phyloP scores from a whole-genome alignment of 2,888 invertebrate species.

The Polydrusus tereticollis region DNA sequence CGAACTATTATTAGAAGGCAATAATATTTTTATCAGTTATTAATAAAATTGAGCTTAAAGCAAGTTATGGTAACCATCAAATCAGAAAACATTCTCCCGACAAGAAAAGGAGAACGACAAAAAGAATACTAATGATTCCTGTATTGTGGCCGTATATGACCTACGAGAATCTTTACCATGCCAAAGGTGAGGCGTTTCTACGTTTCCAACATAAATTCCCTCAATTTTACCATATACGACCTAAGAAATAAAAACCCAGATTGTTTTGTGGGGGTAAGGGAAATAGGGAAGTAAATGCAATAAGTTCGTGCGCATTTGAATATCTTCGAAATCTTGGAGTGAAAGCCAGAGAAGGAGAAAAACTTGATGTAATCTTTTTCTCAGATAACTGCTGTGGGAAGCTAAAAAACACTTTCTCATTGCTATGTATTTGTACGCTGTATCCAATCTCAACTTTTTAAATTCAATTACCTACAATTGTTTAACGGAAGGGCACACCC shows the following conservation, averaged over 20 bases:
- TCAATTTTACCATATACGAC: slow-evolving; percentile 52
- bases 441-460: too few relatives aligned
- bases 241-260: slow-evolving; percentile 46
- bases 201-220: slow-evolving; percentile 48
- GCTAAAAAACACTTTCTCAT: slow-evolving; percentile 50
- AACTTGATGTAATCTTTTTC: slow-evolving; percentile 16
- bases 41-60: too few relatives aligned
- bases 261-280: slow-evolving; percentile 60
- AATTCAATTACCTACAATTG: background rate
- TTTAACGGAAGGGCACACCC: too few relatives aligned
- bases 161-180: slow-evolving; percentile 50
- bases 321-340: slow-evolving; percentile 51
- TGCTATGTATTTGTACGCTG: slow-evolving; percentile 29
- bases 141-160: slow-evolving; percentile 48
- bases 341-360: background rate
- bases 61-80: too few relatives aligned
- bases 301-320: slow-evolving; percentile 58
- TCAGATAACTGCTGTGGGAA: too few relatives aligned
- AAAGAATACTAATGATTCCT: slow-evolving; percentile 23
- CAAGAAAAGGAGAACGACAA: slow-evolving; percentile 50
- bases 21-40: too few relatives aligned
- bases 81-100: slow-evolving; percentile 44
- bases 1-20: too few relatives aligned
- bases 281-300: slow-evolving; percentile 58
- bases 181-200: slow-evolving; percentile 51